A percentile compares a stretch with the other conserved stretches of the same genome.
Conservation (phyloP, 1,140 invertebrate genomes). For the Drosophila biarmipes region DNA sequence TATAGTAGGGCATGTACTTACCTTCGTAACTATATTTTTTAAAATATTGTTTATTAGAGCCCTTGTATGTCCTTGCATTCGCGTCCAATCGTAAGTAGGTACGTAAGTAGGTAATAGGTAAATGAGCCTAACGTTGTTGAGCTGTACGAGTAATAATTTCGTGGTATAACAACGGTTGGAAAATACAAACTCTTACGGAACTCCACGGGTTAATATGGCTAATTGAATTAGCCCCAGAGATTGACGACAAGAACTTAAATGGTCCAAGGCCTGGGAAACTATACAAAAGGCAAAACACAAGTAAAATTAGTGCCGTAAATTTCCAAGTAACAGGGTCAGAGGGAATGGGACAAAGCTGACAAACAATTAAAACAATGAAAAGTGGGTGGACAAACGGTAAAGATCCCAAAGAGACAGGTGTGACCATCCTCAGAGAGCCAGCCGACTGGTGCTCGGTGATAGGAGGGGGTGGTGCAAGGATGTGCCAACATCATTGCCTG, state of each 20-base stretch:
- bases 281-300: conserved; percentile 7
- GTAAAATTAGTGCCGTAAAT: conserved; percentile 29
- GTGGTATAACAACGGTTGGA: not conserved
- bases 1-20: too few species aligned
- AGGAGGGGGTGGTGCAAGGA: not conserved
- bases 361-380: conserved; percentile 43
- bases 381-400: conserved; percentile 35
- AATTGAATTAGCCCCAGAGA: conserved; percentile 26
- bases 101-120: too few species aligned
- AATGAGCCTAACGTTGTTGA: too few species aligned
- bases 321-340: not conserved
- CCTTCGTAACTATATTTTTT: too few species aligned
- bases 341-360: conserved; percentile 8
- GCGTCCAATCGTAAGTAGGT: too few species aligned
- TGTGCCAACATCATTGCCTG: conserved; percentile 11
- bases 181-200: not conserved
- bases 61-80: too few species aligned
- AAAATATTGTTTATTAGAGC: too few species aligned
- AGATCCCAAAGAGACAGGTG: conserved; percentile 32
- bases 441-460: not conserved
- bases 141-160: not conserved
- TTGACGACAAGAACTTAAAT: conserved; percentile 19
- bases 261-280: conserved; percentile 7
- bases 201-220: conserved; percentile 14
- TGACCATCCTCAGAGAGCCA: conserved; percentile 5